Evolutionary conservation across 2,797 vertebrate species (phyloP), one percentile per base, ranked within the genome.

Genomic region (Cirrhinus mrigala): DNA sequence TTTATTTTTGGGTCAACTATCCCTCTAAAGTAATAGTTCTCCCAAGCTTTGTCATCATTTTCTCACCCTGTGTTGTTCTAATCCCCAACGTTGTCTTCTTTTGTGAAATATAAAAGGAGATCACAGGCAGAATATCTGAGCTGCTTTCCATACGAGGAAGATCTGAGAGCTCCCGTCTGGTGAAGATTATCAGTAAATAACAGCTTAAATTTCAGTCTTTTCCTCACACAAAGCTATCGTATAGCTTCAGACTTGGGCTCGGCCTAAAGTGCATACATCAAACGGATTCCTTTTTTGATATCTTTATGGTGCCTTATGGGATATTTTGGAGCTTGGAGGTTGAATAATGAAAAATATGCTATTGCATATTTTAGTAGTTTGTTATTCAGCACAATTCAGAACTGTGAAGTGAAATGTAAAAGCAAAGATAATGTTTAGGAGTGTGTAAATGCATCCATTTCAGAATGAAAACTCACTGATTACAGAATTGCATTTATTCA

Each of bases 31-130:
- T 46, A 62, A 60, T 11, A 62, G 14, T 27, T 62, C 37, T 24
- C 56, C 50, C 14, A 46, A 78, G 22, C 15, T 62, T 78, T 44
- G 15, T 62, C 37, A 62, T 27, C 0, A 18, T 27, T 62, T 62
- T 62, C 56, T 46, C 3, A 58, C 6, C 29, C 18, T 1, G n/a
- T 58, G 9, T 24, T 78, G 54, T 16, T 78, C 6, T n/a, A 58
- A 77, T 77, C 33, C 22, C 22, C 22, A 77, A 24, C 27, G 20
- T 1, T 40, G 75, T 58, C 58, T 56, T 58, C 20, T 58, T 44
- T n/a, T 77, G 75, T 58, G 29, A 58, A 77, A 58, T 16, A 77
- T 77, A 22, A 58, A 40, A 77, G 33, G 54, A 40, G 54, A 77
- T 77, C 20, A 37, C 40, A 58, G 54, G 37, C 33, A 40, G 75